Base-by-base conservation (phyloP, 2,888 invertebrate genomes). In the Epirrhoe tristata region DNA sequence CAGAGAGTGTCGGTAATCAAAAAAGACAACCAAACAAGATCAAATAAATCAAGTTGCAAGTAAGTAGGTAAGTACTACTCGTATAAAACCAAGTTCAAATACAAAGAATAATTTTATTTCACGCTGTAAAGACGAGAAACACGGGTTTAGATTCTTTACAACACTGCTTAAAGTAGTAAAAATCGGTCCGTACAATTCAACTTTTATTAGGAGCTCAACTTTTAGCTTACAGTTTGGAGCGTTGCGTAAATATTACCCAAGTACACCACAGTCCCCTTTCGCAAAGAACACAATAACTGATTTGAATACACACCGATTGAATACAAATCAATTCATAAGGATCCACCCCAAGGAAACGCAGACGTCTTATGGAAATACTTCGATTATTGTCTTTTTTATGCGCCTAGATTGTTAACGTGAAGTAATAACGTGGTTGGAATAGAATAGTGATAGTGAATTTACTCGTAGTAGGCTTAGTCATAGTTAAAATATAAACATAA, bases 271-370 rank as follows among this genome's bases (percentile, higher is more conserved):
- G 82, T 76, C 77, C 81, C 83, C 80, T 80, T 80, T 80, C 74
- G 77, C 77, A 79, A 84, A 86, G 84, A 84, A 85, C 81, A 88
- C 87, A 88, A 87, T 87, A 84, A 87, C 87, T 87, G 81, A 88
- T 88, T 88, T 88, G 85, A 88, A 88, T 88, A 85, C 72, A 86
- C 87, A 72, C 76, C 75, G 74, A 82, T 83, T 79, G 88, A 88
- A 88, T 88, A 88, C 87, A 86, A 87, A 88, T 86, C 86, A 86
- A 83, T 81, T 82, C 81, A 81, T 83, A 85, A 82, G 81, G 79
- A 79, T 74, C 67, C 77, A 68, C 62, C 68, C 78, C 63, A 71
- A 78, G 77, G 75, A 80, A 77, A 82, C 76, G 74, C 79, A 78
- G 77, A 81, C 80, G 77, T 81, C 80, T 81, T 82, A 81, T 83